phyloP scores from a whole-genome alignment of 2,888 invertebrate genomes.

The Tridacna gigas region DNA sequence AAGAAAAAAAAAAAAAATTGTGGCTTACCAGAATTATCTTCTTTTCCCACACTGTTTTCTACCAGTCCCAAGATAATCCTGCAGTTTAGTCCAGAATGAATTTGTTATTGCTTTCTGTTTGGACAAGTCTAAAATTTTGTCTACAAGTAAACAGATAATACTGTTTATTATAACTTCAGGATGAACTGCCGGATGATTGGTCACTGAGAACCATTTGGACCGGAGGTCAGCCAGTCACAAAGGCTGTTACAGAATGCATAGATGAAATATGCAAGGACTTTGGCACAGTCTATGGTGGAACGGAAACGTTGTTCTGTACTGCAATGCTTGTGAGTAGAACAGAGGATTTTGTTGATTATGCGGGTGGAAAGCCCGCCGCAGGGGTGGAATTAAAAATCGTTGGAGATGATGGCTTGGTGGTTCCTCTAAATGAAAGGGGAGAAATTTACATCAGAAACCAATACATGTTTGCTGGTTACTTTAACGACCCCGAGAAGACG shows the following conservation, averaged over 20 bases:
- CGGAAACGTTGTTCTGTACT: background rate
- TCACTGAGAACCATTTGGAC: slow-evolving; percentile 19
- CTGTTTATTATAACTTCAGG: slow-evolving; percentile 1
- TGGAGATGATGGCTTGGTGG: slow-evolving; percentile 15
- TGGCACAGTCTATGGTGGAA: slow-evolving; percentile 1
- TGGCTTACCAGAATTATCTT: too few species aligned
- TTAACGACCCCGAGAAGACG: slow-evolving; percentile 44
- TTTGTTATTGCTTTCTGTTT: background rate
- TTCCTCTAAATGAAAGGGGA: slow-evolving; percentile 38
- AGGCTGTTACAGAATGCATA: background rate
- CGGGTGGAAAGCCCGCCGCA: slow-evolving; percentile 25
- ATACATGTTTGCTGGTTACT: slow-evolving; percentile 31
- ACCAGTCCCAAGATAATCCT: too few species aligned
- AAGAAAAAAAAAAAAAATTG: too few species aligned
- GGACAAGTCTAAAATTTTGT: background rate
- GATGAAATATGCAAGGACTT: slow-evolving; percentile 1
- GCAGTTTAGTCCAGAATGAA: too few species aligned
- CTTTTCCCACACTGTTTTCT: too few species aligned
- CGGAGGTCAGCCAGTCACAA: slow-evolving; percentile 39
- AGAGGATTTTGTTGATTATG: slow-evolving; percentile 31
- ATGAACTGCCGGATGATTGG: slow-evolving; percentile 28
- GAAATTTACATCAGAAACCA: slow-evolving; percentile 44
- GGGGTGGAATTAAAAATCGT: slow-evolving; percentile 50
- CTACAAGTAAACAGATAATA: background rate
- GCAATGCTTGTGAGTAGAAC: background rate